Evolutionary conservation across 2,888 invertebrate species (phyloP), one percentile per base, ranked within the genome.

Genomic region (Didymodactylos carnosus): DNA sequence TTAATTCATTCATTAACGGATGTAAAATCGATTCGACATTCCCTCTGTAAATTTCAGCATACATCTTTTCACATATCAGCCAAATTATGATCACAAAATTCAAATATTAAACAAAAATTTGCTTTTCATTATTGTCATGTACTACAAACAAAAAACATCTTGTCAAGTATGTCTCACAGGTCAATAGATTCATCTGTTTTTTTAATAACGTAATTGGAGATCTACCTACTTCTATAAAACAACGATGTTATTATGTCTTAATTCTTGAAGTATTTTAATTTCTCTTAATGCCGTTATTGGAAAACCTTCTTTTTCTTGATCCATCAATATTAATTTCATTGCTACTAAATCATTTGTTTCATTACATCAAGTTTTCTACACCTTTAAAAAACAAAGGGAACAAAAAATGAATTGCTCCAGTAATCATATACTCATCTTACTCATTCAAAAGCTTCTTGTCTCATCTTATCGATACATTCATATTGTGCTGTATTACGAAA

Each of bases 311-410:
- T 95, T 97, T 85, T 98, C 97, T 84, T 98, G 98, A 80, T 98
- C 97, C 95, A 98, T 97, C 5, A 98, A 84, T 14, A 98, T 94
- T 85, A 97, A 98, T 81, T 98, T 98, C 89, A 98, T 90, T 0
- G 98, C 98, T 0, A 98, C 97, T 80, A 93, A 89, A 80, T 91
- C 80, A 75, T 80, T 80, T 72, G 88, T 90, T 76, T 87, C 89
- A 80, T 90, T 89, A 75, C 93, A 91, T 74, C 91, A 87, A 0
- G 97, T 97, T 82, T 97, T 98, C 83, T 97, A 98, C 16, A 97
- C 97, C 82, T 97, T 97, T 0, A n/a, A n/a, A n/a, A n/a, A n/a
- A n/a, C n/a, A n/a, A n/a, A n/a, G n/a, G n/a, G n/a, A n/a, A n/a
- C n/a, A n/a, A n/a, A n/a, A n/a, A n/a, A n/a, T n/a, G n/a, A n/a